Evolutionary conservation across 2,888 invertebrate species (phyloP), one percentile per base, ranked within the genome.

Genomic region (Nymphalis c-album): DNA sequence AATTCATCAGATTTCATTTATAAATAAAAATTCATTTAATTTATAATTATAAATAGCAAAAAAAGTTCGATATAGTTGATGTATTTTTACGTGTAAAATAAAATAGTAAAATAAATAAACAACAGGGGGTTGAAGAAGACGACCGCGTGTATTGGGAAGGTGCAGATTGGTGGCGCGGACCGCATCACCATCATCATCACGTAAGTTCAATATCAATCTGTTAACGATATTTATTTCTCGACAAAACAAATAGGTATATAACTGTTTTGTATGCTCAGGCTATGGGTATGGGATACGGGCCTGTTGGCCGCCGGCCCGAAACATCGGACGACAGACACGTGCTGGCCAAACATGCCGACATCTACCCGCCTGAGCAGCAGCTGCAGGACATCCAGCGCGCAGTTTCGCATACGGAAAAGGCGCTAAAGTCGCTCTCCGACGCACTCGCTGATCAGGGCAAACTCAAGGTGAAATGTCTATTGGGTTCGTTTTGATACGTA

Each of bases 321-420:
- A 97, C 97, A n/a, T 95, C 96, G 20, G 99, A 99, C 90, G 99
- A 99, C 91, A 95, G 98, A 13, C 98, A 99, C 91, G 97, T 99
- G 68, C 95, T 98, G 85, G 96, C 97, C 62, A 96, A 97, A 79
- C 99, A 99, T 88, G 96, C 97, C 0, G 96, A 96, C 73, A 98
- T 99, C 78, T 98, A 98, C 93, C 99, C 99, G 1, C 95, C 95
- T 79, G 98, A 98, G 87, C 95, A 95, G 77, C 97, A 98, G 91
- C 90, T 97, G 73, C 95, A 96, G 85, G 95, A 95, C 66, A 97
- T 99, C 68, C 98, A 99, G 87, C 96, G 96, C 78, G 96, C 97
- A 75, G 98, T 99, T 17, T 96, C 97, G 5, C 96, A 97, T 83
- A 97, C 98, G 20, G 99, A 99, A 91, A 96, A 96, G 73, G 97